Percentiles rank a stretch among this genome's conserved stretches.
These are phyloP conservation scores for Moxostoma hubbsi DNA, from an alignment of 2,797 vertebrate genomes.

Conservation along the genomic window DNA sequence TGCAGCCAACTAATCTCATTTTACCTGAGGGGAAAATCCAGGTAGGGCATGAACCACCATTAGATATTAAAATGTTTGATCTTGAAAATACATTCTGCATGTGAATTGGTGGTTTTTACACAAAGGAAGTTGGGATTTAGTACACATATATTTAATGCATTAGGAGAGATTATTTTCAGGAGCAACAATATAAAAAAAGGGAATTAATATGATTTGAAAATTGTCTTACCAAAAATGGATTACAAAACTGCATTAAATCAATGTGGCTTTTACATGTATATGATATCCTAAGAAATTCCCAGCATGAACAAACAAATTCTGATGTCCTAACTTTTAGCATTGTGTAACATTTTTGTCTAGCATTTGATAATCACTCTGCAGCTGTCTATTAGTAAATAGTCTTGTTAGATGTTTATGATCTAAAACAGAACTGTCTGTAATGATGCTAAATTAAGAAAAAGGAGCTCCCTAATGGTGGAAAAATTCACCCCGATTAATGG, in stretches of 20 bases:
- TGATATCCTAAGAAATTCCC: background rate
- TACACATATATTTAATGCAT: constrained; percentile 16
- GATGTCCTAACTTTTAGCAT: background rate
- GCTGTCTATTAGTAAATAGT: background rate
- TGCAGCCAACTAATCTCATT: constrained; percentile 9
- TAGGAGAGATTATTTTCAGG: background rate
- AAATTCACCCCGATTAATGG: background rate
- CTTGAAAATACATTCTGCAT: constrained; percentile 22
- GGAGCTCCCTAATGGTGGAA: background rate
- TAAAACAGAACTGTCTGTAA: background rate
- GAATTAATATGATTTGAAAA: constrained; percentile 31
- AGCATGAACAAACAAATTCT: background rate
- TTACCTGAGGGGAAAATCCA: constrained; percentile 31
- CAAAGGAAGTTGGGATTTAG: constrained; percentile 1
- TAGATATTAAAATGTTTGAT: constrained; percentile 37
- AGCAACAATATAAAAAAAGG: constrained; percentile 23
- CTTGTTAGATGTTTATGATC: background rate
- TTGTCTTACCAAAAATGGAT: constrained; percentile 6
- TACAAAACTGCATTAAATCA: constrained; percentile 30
- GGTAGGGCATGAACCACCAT: constrained; percentile 20
- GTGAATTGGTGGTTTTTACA: constrained; percentile 1
- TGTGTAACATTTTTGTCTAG: background rate
- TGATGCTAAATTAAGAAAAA: background rate
- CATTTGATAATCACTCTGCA: background rate
- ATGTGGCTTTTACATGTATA: constrained; percentile 3